Conservation (phyloP, 1,140 invertebrate species). For the Leptopilina clavipes region DNA sequence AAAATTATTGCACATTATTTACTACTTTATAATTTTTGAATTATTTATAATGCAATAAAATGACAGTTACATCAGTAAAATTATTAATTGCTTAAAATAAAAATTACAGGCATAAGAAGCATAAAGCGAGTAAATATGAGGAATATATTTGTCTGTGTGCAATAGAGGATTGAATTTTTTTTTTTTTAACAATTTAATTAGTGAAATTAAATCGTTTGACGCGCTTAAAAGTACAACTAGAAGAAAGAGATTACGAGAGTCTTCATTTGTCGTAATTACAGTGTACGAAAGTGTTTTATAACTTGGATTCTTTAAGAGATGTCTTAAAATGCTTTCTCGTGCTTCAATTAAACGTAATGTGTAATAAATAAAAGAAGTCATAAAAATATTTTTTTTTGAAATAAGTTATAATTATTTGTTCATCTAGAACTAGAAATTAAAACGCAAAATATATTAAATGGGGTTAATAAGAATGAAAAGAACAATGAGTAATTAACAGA, state of each 20-base stretch:
- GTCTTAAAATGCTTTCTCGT: neutral
- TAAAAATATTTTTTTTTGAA: neutral
- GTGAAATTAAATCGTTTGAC: constrained; percentile 30
- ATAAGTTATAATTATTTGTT: neutral
- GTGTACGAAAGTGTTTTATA: constrained; percentile 29
- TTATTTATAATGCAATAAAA: constrained; percentile 1
- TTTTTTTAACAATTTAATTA: constrained; percentile 11
- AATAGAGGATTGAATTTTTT: constrained; percentile 6
- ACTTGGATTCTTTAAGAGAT: neutral
- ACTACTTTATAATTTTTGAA: neutral
- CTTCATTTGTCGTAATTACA: constrained; percentile 21
- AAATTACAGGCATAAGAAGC: neutral
- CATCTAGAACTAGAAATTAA: neutral
- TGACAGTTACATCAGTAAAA: neutral
- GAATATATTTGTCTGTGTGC: constrained; percentile 5
- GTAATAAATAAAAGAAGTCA: neutral
- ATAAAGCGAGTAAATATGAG: constrained; percentile 14
- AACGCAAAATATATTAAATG: constrained; percentile 18
- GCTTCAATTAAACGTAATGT: neutral
- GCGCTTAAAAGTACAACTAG: neutral
- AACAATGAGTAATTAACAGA: constrained; percentile 30
- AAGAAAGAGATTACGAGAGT: constrained; percentile 24
- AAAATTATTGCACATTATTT: no score
- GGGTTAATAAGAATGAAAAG: constrained; percentile 25
- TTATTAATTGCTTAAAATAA: neutral